These are phyloP conservation scores for Plodia interpunctella DNA, from an alignment of 1,140 invertebrate genomes.

Conservation along the genomic window DNA sequence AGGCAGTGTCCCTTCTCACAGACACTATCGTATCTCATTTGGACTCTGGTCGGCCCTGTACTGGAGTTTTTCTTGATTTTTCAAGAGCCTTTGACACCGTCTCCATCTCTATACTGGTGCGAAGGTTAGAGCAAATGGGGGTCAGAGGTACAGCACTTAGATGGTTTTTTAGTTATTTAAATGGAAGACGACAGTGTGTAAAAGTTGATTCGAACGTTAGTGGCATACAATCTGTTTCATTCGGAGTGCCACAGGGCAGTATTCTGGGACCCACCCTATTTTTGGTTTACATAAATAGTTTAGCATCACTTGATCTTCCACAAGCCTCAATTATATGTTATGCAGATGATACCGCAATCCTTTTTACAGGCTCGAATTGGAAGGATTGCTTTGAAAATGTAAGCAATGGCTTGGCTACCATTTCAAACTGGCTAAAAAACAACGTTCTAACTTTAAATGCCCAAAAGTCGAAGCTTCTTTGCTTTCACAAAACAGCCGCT, in stretches of 20 bases:
- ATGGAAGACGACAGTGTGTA: background rate
- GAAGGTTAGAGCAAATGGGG: background rate
- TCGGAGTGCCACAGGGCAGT: conserved; percentile 14
- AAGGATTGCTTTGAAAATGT: background rate
- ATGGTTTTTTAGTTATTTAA: conserved; percentile 5
- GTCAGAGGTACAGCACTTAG: background rate
- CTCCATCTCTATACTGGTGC: conserved; percentile 10
- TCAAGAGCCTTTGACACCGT: conserved; percentile 14
- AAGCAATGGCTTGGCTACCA: background rate
- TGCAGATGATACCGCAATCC: conserved; percentile 9
- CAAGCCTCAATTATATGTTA: background rate
- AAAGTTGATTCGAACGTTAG: background rate
- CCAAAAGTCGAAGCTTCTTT: background rate
- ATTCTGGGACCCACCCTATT: conserved; percentile 11
- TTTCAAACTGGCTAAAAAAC: conserved; percentile 4
- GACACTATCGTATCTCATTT: background rate
- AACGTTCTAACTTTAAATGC: conserved; percentile 8
- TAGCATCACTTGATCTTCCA: background rate
- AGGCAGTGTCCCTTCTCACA: conserved; percentile 4
- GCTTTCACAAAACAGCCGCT: conserved; percentile 14
- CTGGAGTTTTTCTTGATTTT: background rate
- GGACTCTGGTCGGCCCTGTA: background rate
- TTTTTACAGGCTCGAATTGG: background rate
- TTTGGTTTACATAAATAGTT: conserved; percentile 7
- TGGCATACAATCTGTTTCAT: background rate